Percentiles rank a stretch among this genome's conserved stretches.
These are phyloP conservation scores for Herminia tarsipennalis DNA, from an alignment of 2,888 invertebrate genomes.

Conservation along the genomic window DNA sequence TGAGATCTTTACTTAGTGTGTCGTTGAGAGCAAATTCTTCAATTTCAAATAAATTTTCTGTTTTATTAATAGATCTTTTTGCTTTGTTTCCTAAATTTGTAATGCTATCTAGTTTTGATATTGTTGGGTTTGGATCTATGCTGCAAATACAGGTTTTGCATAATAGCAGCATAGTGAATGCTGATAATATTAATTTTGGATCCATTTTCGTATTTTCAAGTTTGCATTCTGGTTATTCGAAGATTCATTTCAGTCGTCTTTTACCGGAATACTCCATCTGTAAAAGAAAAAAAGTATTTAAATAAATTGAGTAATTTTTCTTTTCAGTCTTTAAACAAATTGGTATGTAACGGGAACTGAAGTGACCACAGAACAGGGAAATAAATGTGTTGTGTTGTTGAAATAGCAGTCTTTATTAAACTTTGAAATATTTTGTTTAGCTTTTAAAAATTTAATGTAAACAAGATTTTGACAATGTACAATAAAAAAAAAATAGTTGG, in stretches of 20 bases:
- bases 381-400: too few relatives aligned
- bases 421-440: too few relatives aligned
- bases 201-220: conserved; percentile 35
- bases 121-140: conserved; percentile 18
- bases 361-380: too few relatives aligned
- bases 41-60: conserved; percentile 24
- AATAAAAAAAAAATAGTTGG: too few relatives aligned
- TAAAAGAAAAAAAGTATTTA: conserved; percentile 24
- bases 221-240: conserved; percentile 18
- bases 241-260: conserved; percentile 16
- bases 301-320: conserved; percentile 22
- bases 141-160: conserved; percentile 14
- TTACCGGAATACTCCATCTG: conserved; percentile 40
- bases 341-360: too few relatives aligned
- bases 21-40: conserved; percentile 32
- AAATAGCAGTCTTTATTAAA: too few relatives aligned
- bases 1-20: conserved; percentile 25
- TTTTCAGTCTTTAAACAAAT: too few relatives aligned
- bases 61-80: conserved; percentile 20
- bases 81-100: conserved; percentile 30
- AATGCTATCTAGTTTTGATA: conserved; percentile 47
- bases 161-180: conserved; percentile 19
- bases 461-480: too few relatives aligned
- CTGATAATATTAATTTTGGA: conserved; percentile 15
- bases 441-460: too few relatives aligned